Conservation (phyloP, 2,797 vertebrate species). For the Scolopax rusticola region DNA sequence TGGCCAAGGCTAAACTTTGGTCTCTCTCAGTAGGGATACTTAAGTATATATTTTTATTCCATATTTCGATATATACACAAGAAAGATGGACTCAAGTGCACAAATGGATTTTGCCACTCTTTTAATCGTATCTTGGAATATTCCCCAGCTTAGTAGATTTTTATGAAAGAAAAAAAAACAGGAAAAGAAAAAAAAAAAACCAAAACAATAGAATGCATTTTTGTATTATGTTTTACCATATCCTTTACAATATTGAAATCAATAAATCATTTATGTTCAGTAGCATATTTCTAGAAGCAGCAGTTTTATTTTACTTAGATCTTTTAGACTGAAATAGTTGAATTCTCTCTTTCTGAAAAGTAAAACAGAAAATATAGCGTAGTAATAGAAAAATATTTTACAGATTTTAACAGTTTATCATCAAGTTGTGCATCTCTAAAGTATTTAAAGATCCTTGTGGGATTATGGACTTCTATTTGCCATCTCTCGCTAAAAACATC, state of each 20-base stretch:
- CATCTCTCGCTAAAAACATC: not conserved
- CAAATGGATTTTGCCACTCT: not conserved
- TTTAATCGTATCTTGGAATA: not conserved
- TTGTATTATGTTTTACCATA: not conserved
- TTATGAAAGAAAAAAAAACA: not conserved
- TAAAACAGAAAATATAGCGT: not conserved
- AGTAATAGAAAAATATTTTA: not conserved
- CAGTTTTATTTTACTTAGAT: not conserved
- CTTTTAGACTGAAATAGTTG: conserved; percentile 6
- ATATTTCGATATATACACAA: fast-evolving
- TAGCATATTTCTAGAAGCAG: not conserved
- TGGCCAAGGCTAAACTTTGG: not conserved
- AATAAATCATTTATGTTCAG: not conserved
- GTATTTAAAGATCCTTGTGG: not conserved
- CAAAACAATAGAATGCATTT: not conserved
- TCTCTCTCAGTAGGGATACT: not conserved
- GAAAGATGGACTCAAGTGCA: not conserved
- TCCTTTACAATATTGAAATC: not conserved
- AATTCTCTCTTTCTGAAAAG: not conserved
- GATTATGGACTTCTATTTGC: not conserved
- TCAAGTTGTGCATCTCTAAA: not conserved
- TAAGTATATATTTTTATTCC: not conserved
- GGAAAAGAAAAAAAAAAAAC: not conserved
- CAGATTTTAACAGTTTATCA: not conserved
- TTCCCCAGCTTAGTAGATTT: not conserved